Conservation (phyloP, 92 coral and sea anemone species). For the Epizoanthus ramosus region DNA sequence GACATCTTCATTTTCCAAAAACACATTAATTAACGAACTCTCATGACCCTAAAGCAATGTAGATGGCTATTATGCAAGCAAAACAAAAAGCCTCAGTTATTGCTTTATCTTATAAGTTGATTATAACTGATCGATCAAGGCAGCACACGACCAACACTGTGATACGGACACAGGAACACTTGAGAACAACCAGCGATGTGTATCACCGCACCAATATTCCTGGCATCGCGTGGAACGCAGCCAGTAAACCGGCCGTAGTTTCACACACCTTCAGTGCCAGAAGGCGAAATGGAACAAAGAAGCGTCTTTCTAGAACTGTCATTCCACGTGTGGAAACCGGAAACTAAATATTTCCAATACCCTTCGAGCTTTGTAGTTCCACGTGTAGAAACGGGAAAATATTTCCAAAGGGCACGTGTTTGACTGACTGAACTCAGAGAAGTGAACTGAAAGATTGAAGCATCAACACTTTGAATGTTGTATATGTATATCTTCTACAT, state of each 20-base stretch:
- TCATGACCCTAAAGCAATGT: neutral
- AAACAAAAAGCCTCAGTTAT: neutral
- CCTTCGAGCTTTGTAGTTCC: neutral
- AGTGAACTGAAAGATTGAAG: neutral
- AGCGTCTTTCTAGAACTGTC: neutral
- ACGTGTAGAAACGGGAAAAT: constrained; percentile 22
- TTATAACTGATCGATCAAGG: too few species aligned
- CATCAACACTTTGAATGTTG: neutral
- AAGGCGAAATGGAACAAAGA: neutral
- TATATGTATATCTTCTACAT: too few species aligned
- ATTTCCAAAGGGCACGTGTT: neutral
- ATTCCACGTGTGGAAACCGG: constrained; percentile 9
- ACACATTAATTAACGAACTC: neutral
- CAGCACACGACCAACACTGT: neutral
- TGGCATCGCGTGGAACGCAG: neutral
- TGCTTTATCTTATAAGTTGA: neutral
- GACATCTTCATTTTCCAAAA: neutral
- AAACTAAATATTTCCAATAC: neutral
- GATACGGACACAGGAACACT: neutral
- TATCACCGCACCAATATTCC: neutral
- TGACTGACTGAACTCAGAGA: too few species aligned
- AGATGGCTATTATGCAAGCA: neutral
- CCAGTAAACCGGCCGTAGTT: too few species aligned
- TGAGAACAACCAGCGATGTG: neutral
- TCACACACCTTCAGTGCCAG: neutral